A percentile compares a stretch with the other conserved stretches of the same genome.
Evolutionary conservation across 1,140 invertebrate genomes (phyloP).

Genomic region (Pectinophora gossypiella): DNA sequence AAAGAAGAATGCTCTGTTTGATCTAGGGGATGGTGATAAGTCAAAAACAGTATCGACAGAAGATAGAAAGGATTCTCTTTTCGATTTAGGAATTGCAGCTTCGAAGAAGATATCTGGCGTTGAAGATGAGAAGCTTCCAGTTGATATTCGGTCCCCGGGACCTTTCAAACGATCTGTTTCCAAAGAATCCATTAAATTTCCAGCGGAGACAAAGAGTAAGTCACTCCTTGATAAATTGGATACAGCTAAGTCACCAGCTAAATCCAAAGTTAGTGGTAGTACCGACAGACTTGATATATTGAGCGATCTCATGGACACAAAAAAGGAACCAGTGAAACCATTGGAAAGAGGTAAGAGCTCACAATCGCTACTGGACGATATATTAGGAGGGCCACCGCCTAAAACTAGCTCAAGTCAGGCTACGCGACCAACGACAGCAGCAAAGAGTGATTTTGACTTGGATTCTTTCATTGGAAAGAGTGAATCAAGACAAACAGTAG

Average conservation of each 20-base stretch:
- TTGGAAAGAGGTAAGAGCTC: slow-evolving; percentile 56
- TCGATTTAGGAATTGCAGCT: slow-evolving; percentile 16
- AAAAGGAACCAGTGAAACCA: slow-evolving; percentile 39
- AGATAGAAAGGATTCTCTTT: slow-evolving; percentile 19
- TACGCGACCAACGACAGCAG: slow-evolving; percentile 24
- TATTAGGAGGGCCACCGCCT: slow-evolving; percentile 42
- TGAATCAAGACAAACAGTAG: slow-evolving; percentile 33
- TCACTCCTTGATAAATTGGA: slow-evolving; percentile 20
- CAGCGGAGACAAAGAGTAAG: slow-evolving; percentile 21
- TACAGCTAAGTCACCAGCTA: slow-evolving; percentile 43
- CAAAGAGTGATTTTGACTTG: slow-evolving; percentile 53
- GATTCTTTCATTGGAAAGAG: slow-evolving; percentile 48
- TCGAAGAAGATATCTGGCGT: not conserved
- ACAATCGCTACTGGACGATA: slow-evolving; percentile 59
- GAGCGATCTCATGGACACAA: slow-evolving; percentile 31
- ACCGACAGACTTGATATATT: slow-evolving; percentile 43
- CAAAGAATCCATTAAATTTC: slow-evolving; percentile 39
- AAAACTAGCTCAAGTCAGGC: slow-evolving; percentile 25
- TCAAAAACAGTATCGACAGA: slow-evolving; percentile 14
- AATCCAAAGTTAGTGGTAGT: slow-evolving; percentile 35
- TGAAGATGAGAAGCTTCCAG: slow-evolving; percentile 4
- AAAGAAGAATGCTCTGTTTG: slow-evolving; percentile 61
- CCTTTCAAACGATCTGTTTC: slow-evolving; percentile 34
- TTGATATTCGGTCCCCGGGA: slow-evolving; percentile 24
- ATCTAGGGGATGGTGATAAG: slow-evolving; percentile 38